Percentiles rank a stretch among this genome's conserved stretches.
Conservation (phyloP, 2,113 vertebrate species). For the Gobiocypris rarus region DNA sequence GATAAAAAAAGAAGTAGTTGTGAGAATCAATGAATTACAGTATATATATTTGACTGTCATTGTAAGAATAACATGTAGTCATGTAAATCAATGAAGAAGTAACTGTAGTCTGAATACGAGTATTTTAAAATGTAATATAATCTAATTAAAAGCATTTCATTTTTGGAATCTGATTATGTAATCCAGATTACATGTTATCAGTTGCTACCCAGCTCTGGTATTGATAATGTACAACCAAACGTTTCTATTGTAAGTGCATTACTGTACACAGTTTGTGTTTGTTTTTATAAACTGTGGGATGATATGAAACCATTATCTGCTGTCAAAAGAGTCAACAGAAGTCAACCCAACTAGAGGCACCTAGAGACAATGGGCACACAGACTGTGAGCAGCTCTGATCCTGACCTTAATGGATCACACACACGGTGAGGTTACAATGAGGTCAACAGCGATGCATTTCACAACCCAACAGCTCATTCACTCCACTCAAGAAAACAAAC, state of each 20-base stretch:
- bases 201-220: too few species aligned
- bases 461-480: constrained; percentile 44
- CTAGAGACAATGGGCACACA: constrained; percentile 44
- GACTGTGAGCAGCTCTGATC: constrained; percentile 32
- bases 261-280: background rate
- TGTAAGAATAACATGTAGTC: too few species aligned
- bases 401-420: constrained; percentile 27
- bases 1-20: too few species aligned
- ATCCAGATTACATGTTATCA: too few species aligned
- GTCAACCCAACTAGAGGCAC: constrained; percentile 8
- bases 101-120: too few species aligned
- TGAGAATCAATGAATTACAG: too few species aligned
- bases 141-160: too few species aligned
- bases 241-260: background rate
- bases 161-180: too few species aligned
- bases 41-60: too few species aligned
- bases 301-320: background rate
- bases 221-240: too few species aligned
- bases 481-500: constrained; percentile 34
- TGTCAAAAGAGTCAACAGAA: background rate
- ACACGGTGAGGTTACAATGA: constrained; percentile 32
- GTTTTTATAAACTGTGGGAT: background rate
- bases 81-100: too few species aligned
- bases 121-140: too few species aligned
- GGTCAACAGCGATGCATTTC: constrained; percentile 62